These are phyloP conservation scores for Hybos culiciformis DNA, from an alignment of 2,888 invertebrate genomes.

Conservation along the genomic window DNA sequence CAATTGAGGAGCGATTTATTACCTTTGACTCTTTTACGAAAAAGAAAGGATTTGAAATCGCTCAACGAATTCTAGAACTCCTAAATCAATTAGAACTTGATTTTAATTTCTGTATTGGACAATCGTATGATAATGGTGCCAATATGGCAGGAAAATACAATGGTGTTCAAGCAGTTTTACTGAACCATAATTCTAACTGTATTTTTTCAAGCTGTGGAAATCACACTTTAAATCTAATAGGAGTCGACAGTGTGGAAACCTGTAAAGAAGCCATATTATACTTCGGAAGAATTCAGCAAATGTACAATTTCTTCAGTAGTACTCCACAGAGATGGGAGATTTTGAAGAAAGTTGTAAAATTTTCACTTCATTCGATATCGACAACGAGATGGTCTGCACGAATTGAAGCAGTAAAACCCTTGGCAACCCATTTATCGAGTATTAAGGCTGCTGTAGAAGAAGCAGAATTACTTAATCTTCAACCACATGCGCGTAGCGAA, in stretches of 20 bases:
- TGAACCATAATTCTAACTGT: neutral
- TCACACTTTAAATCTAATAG: slow-evolving; percentile 4
- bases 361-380: slow-evolving; percentile 1
- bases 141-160: slow-evolving; percentile 3
- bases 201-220: slow-evolving; percentile 3
- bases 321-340: slow-evolving; percentile 4
- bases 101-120: slow-evolving; percentile 3
- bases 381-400: slow-evolving; percentile 6
- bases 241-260: slow-evolving; percentile 1
- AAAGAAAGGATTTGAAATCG: neutral
- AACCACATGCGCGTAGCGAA: neutral
- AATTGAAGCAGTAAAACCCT: slow-evolving; percentile 2
- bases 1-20: neutral
- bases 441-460: neutral
- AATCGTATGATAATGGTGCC: slow-evolving; percentile 6
- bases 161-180: neutral
- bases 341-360: neutral
- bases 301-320: slow-evolving; percentile 3
- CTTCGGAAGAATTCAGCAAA: slow-evolving; percentile 4
- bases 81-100: neutral
- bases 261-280: slow-evolving; percentile 1
- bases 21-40: neutral
- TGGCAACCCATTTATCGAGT: neutral
- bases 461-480: neutral
- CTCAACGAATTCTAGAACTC: neutral